Evolutionary conservation across 2,113 vertebrate species (phyloP).

Genomic region (Lates calcarifer): DNA sequence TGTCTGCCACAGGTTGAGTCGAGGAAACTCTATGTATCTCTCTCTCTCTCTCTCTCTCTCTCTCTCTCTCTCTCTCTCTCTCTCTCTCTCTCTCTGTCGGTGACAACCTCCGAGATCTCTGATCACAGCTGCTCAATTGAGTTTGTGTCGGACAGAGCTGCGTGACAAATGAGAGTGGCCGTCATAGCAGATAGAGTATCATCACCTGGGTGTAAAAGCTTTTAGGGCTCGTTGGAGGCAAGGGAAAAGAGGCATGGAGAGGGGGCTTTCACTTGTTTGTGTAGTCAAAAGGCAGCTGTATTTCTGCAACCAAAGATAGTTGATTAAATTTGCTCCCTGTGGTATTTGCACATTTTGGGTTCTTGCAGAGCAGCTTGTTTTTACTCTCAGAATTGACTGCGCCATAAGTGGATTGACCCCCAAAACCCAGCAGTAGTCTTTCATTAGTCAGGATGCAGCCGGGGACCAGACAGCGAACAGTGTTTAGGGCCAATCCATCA

Average conservation of each 20-base stretch:
- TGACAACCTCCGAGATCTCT: slow-evolving; percentile 69
- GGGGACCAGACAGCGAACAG: slow-evolving; percentile 62
- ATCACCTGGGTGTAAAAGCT: slow-evolving; percentile 70
- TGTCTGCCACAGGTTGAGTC: slow-evolving; percentile 46
- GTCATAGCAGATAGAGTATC: slow-evolving; percentile 70
- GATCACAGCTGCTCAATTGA: slow-evolving; percentile 76
- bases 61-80: slow-evolving; percentile 24
- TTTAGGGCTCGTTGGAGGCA: slow-evolving; percentile 49
- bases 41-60: slow-evolving; percentile 27
- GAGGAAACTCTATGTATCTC: slow-evolving; percentile 32
- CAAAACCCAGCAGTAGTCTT: slow-evolving; percentile 74
- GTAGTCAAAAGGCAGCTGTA: slow-evolving; percentile 53
- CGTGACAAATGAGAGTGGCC: slow-evolving; percentile 71
- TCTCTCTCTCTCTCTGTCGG: slow-evolving; percentile 30
- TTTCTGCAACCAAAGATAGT: slow-evolving; percentile 59
- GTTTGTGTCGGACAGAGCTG: slow-evolving; percentile 69
- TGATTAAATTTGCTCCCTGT: slow-evolving; percentile 71
- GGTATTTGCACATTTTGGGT: slow-evolving; percentile 70
- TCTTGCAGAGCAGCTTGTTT: slow-evolving; percentile 69
- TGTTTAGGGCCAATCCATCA: slow-evolving; percentile 71
- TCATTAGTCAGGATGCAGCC: slow-evolving; percentile 70
- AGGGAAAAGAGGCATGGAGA: slow-evolving; percentile 10
- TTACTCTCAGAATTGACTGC: slow-evolving; percentile 67
- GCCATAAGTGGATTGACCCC: slow-evolving; percentile 78
- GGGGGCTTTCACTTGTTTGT: slow-evolving; percentile 46